A percentile compares a stretch with the other conserved stretches of the same genome.
Evolutionary conservation across 2,113 vertebrate genomes (phyloP).

Genomic region (Ochotona curzoniae): DNA sequence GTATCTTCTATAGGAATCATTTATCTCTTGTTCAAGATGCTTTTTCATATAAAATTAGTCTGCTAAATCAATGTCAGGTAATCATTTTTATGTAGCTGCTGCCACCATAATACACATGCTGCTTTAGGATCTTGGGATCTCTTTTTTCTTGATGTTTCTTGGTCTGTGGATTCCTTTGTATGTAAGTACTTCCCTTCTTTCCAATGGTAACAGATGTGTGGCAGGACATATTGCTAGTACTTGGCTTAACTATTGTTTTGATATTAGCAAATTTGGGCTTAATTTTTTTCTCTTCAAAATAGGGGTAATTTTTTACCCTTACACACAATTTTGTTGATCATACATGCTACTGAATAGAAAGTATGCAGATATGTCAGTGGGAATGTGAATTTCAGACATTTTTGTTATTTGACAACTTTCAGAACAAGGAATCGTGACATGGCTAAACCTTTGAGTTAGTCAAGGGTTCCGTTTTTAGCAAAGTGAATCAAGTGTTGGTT

Average conservation of each 20-base stretch:
- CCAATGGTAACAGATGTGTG: background rate
- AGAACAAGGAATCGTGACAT: background rate
- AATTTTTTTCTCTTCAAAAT: constrained; percentile 34
- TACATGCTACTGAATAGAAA: background rate
- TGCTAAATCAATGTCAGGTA: background rate
- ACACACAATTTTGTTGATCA: background rate
- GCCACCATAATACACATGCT: background rate
- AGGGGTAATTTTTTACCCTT: background rate
- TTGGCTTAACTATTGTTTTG: background rate
- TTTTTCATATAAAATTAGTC: constrained; percentile 27
- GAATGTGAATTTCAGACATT: background rate
- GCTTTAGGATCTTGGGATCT: background rate
- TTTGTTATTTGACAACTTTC: constrained; percentile 21
- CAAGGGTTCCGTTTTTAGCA: constrained; percentile 30
- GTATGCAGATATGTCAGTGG: background rate
- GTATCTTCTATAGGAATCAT: background rate
- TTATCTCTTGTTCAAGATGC: constrained; percentile 29
- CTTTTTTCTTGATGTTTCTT: background rate
- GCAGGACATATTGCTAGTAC: background rate
- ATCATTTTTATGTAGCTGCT: background rate
- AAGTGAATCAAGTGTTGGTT: background rate
- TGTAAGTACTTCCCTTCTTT: background rate
- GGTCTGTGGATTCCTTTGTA: background rate
- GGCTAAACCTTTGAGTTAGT: background rate
- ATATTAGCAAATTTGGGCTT: background rate